Base-by-base conservation (phyloP, 2,797 vertebrate genomes). In the Poecilia wingei region DNA sequence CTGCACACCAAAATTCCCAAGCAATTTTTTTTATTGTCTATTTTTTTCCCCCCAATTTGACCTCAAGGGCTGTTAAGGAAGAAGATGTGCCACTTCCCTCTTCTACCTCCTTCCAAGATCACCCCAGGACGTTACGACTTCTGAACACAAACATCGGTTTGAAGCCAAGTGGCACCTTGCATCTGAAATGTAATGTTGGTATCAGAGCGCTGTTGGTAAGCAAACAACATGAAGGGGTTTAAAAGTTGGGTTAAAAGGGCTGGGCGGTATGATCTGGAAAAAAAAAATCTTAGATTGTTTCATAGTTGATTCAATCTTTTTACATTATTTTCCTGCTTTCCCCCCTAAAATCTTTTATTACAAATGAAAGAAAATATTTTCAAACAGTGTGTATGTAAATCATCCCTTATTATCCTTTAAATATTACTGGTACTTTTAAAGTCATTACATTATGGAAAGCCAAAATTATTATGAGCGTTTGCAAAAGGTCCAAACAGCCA, bases 51-150 rank as follows among this genome's bases (percentile, higher is more conserved):
- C 76, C 68, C 49, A n/a, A 75, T 57, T 70, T 78, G 86, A 91
- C 82, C 89, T 77, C 74, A 14, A n/a, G 79, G 79, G 84, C 81
- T 79, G 80, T 22, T 0, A 59, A 78, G 76, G 53, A n/a, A 22
- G 12, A 39, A 82, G 51, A 0, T 16, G 73, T 22, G 72, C 83
- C 86, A 79, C 86, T 83, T 90, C 51, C 61, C 77, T 72, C 83
- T 86, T 78, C 80, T 81, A 82, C 83, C 75, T 88, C 75, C 31
- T 47, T 51, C 49, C 45, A 4, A 86, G 78, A 85, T 71, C 66
- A 45, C 10, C 9, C 33, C 45, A 43, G 49, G 76, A 81, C 64
- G 33, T 74, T 49, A 70, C n/a, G 41, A 31, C 20, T 51, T 69
- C 64, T 80, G 75, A 79, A 84, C 22, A 49, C 41, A 12, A 10